A percentile compares a stretch with the other conserved stretches of the same genome.
phyloP scores from a whole-genome alignment of 1,140 invertebrate species.

The Coptotermes formosanus region DNA sequence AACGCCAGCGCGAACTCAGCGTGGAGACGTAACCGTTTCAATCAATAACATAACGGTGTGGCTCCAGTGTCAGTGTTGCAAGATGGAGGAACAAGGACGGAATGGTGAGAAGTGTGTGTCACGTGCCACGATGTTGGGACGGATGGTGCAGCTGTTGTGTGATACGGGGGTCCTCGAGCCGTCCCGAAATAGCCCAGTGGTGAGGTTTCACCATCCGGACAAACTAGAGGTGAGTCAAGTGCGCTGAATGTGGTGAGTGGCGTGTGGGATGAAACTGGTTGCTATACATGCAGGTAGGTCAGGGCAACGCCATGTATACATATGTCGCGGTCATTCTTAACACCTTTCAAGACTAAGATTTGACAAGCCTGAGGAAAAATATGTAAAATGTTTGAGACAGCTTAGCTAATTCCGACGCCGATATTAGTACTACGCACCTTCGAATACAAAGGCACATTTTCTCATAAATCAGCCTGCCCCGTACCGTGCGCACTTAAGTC shows the following conservation, averaged over 20 bases:
- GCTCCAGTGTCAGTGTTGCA: not conserved
- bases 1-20: too few species aligned
- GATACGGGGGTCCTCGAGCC: not conserved
- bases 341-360: too few species aligned
- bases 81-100: not conserved
- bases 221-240: not conserved
- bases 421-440: too few species aligned
- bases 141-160: constrained; percentile 4
- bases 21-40: not conserved
- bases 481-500: too few species aligned
- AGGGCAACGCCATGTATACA: not conserved
- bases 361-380: too few species aligned
- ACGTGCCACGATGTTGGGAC: not conserved
- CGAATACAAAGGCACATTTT: too few species aligned
- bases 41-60: not conserved
- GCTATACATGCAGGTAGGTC: not conserved
- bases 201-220: not conserved
- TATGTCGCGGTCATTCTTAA: too few species aligned
- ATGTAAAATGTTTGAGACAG: too few species aligned
- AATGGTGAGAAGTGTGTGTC: not conserved
- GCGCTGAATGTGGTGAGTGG: not conserved
- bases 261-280: not conserved
- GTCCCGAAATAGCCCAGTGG: not conserved
- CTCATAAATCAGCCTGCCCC: too few species aligned
- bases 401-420: too few species aligned